Conservation (phyloP, 2,888 invertebrate genomes). For the Spodoptera exigua region DNA sequence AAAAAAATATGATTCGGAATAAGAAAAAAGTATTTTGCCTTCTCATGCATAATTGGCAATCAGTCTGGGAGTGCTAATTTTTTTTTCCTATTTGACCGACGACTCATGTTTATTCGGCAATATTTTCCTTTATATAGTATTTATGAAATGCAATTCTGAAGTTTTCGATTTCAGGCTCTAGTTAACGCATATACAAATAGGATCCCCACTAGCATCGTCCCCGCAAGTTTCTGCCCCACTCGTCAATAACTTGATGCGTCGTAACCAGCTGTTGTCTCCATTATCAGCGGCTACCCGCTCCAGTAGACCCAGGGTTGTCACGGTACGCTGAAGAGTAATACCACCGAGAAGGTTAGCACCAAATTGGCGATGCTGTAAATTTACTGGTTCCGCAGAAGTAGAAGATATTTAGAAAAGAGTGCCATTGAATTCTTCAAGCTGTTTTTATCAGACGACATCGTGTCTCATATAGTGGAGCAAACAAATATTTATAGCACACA, state of each 20-base stretch:
- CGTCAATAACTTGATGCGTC: constrained; percentile 1
- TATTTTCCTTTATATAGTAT: constrained; percentile 22
- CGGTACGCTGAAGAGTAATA: constrained; percentile 11
- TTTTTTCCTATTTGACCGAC: constrained; percentile 27
- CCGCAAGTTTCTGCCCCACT: constrained; percentile 15
- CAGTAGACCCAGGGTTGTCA: constrained; percentile 20
- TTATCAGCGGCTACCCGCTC: constrained; percentile 26
- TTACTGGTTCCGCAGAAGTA: constrained; percentile 23
- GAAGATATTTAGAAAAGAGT: constrained; percentile 16
- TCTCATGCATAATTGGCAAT: constrained; percentile 33
- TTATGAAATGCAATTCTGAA: too few relatives aligned
- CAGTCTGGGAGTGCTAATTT: constrained; percentile 26
- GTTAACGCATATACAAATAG: too few relatives aligned
- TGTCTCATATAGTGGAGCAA: constrained; percentile 19
- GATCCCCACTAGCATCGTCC: constrained; percentile 1
- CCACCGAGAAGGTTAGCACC: constrained; percentile 14
- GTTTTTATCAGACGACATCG: constrained; percentile 28
- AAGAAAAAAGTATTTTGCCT: constrained; percentile 29
- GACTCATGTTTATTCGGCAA: constrained; percentile 32
- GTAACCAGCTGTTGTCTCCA: constrained; percentile 11
- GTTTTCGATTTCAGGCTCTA: too few relatives aligned
- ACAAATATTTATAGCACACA: constrained; percentile 18
- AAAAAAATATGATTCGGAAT: constrained; percentile 28
- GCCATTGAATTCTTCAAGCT: constrained; percentile 34
- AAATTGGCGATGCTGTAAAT: constrained; percentile 23